These are phyloP conservation scores for Pseudorasbora parva DNA, from an alignment of 2,113 vertebrate species.

Conservation along the genomic window DNA sequence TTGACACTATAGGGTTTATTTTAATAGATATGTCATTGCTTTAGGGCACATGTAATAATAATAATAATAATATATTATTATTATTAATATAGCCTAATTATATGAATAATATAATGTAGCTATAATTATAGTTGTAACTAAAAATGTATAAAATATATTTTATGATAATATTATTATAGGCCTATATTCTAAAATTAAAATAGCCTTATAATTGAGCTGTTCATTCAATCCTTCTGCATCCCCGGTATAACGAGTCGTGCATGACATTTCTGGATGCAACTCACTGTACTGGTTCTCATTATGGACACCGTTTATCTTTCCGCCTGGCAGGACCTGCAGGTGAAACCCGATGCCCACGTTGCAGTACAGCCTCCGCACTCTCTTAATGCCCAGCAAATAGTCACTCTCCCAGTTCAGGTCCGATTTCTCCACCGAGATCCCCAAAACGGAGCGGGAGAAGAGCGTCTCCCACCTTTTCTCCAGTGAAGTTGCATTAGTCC, in stretches of 20 bases:
- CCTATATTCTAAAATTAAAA: not conserved
- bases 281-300: slow-evolving; percentile 97
- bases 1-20: slow-evolving; percentile 63
- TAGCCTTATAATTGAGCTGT: slow-evolving; percentile 53
- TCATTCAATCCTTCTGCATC: slow-evolving; percentile 67
- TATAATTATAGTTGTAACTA: not conserved
- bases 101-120: not conserved
- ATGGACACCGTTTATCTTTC: slow-evolving; percentile 91
- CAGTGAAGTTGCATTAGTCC: slow-evolving; percentile 85
- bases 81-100: not conserved
- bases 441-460: slow-evolving; percentile 86
- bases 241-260: slow-evolving; percentile 70
- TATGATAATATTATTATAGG: not conserved
- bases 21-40: slow-evolving; percentile 70
- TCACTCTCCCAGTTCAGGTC: slow-evolving; percentile 91
- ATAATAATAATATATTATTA: slow-evolving; percentile 63
- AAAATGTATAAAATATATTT: not conserved
- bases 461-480: slow-evolving; percentile 86
- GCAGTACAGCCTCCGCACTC: slow-evolving; percentile 96
- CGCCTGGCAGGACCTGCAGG: slow-evolving; percentile 91
- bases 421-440: slow-evolving; percentile 86
- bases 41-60: slow-evolving; percentile 68
- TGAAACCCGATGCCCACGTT: slow-evolving; percentile 99
- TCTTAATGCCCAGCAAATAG: slow-evolving; percentile 96
- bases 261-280: slow-evolving; percentile 82